Base-by-base conservation (phyloP, 2,797 vertebrate genomes). In the Catamblyrhynchus diadema region DNA sequence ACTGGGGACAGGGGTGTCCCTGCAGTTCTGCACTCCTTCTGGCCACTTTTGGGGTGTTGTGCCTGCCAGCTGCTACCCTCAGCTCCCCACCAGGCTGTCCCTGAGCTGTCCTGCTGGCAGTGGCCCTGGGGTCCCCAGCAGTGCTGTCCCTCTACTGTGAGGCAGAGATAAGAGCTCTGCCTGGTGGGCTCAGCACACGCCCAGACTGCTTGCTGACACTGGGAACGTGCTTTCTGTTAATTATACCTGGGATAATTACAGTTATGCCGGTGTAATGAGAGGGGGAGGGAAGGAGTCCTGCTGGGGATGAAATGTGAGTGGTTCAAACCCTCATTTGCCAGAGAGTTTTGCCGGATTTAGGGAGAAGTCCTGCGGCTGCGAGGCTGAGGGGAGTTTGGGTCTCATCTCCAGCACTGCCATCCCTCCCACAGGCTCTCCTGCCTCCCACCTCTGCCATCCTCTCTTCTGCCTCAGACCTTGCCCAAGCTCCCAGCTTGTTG, bases 241-340 rank as follows among this genome's bases (percentile, higher is more conserved):
- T 96, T 95, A 87, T 22, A 72, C 84, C 62, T 11, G 51, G 33
- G 67, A 79, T 95, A 89, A 95, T 96, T 91, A 84, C 62, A 80
- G 60, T 79, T 88, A n/a, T 42, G 48, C 77, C 1, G 0, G 9
- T 48, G 27, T 57, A 83, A 74, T 47, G 90, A 70, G 67, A 51
- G 71, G 67, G 60, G 88, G 90, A 88, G 86, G 82, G 88, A 88
- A 54, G 41, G 47, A 92, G 74, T 65, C 47, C 72, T 87, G 71
- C 92, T 66, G 86, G 9, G 47, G 54, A 30, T 86, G 74, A 69
- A 81, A 60, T 6, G 20, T 25, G 71, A 61, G 70, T 20, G 33
- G 77, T 81, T 86, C 32, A 81, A 96, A 84, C 35, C 47, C 14
- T 0, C 30, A 15, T 25, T 24, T 41, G 22, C 74, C 51, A 6